Base-by-base conservation (phyloP, 2,797 vertebrate species). In the Artibeus jamaicensis region DNA sequence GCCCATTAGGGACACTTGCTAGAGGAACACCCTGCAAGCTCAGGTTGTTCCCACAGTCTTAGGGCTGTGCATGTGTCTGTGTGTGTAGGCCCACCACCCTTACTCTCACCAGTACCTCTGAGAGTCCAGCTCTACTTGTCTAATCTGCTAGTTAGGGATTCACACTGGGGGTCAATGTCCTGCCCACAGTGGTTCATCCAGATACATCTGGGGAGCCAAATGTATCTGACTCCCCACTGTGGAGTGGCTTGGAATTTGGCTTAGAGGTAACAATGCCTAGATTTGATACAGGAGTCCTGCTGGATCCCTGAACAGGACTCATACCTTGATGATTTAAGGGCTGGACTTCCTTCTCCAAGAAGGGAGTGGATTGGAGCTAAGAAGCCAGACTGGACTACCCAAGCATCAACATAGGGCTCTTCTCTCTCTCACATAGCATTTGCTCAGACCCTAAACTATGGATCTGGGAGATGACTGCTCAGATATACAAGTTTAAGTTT, bases 31-130 rank as follows among this genome's bases (percentile, higher is more conserved):
- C 11, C 3, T 22, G 37, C 14, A 62, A 57, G 59, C 21, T 32
- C 18, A 11, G 37, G 42, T 65, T 2, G 0, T 19, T 65, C 24
- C 32, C 14, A 26, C 24, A 76, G 14, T 50, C 42, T 74, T 26
- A 14, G 39, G 32, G 18, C 32, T 21, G 1, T 18, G 6, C n/a
- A 18, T 0, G 0, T 19, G 4, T 55, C 4, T 10, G 18, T 12
- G 1, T 14, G 9, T 18, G 44, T 32, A 39, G 65, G 5, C 2
- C 16, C 0, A 0, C 21, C 42, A 32, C 15, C 14, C 2, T 2
- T 26, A 44, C 21, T 24, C 78, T 29, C 34, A 4, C 39, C 6
- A 44, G 24, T 67, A 2, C 39, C 55, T 84, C 19, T 24, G 46
- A 55, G 11, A 37, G 22, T 77, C 26, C 32, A 26, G 10, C 22